phyloP scores from a whole-genome alignment of 2,797 vertebrate genomes.

The Scyliorhinus canicula region DNA sequence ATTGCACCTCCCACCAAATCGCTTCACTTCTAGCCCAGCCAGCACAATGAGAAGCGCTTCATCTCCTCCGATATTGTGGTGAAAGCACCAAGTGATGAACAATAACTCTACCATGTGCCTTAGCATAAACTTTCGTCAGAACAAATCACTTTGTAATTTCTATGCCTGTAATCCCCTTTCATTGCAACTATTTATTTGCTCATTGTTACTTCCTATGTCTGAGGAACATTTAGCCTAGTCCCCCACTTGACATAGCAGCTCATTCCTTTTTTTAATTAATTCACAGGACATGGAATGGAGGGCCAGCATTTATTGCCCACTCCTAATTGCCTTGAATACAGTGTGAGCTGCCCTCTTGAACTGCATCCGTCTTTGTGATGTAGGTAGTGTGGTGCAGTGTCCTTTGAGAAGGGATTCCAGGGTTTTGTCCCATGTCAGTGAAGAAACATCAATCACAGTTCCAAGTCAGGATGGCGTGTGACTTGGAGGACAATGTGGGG shows the following conservation, averaged over 20 bases:
- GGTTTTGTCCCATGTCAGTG: not conserved
- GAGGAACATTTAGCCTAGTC: not conserved
- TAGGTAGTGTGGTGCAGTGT: not conserved
- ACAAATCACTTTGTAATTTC: not conserved
- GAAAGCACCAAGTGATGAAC: not conserved
- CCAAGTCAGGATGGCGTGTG: not conserved
- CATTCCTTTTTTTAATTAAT: not conserved
- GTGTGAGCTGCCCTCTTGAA: not conserved
- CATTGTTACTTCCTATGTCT: not conserved
- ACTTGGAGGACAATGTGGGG: not conserved
- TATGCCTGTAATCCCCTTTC: not conserved
- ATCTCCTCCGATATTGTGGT: not conserved
- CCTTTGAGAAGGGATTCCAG: not conserved
- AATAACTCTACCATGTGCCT: not conserved
- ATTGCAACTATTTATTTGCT: not conserved
- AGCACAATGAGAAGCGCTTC: slow-evolving; percentile 12
- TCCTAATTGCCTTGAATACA: not conserved
- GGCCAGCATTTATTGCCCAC: not conserved
- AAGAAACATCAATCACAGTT: not conserved
- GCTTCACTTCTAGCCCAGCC: not conserved
- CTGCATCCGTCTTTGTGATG: not conserved
- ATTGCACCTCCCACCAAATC: slow-evolving; percentile 45
- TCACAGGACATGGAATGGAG: not conserved
- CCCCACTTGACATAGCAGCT: not conserved
- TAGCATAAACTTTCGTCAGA: not conserved